Percentiles rank a stretch among this genome's conserved stretches.
Evolutionary conservation across 92 coral and sea anemone species (phyloP).

Genomic region (Siderastrea radians): DNA sequence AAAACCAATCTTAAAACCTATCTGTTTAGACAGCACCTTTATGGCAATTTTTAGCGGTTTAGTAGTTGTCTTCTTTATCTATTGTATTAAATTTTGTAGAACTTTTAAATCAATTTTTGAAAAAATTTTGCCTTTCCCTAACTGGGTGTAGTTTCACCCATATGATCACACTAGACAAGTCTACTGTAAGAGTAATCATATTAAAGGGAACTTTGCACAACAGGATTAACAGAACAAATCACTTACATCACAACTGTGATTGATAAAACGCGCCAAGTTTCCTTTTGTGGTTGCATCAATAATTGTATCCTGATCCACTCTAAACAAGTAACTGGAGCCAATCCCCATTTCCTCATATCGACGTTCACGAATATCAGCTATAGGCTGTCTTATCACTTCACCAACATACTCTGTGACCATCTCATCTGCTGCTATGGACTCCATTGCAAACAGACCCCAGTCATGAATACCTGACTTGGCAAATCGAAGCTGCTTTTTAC

Average conservation of each 20-base stretch:
- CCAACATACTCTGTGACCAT: conserved; percentile 99
- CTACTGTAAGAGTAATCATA: too few relatives aligned
- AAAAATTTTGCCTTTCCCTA: too few relatives aligned
- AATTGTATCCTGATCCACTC: conserved; percentile 97
- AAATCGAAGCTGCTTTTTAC: conserved; percentile 95
- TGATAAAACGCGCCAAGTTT: conserved; percentile 96
- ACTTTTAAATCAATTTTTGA: too few relatives aligned
- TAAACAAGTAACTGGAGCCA: conserved; percentile 96
- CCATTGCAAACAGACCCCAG: conserved; percentile 99
- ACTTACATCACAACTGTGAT: conserved; percentile 99
- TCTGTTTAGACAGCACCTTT: too few relatives aligned
- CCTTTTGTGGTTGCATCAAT: conserved; percentile 96
- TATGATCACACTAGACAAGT: too few relatives aligned
- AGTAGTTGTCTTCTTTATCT: too few relatives aligned
- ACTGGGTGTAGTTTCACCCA: too few relatives aligned
- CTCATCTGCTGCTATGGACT: conserved; percentile 98
- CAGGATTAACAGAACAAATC: background rate
- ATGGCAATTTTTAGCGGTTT: too few relatives aligned
- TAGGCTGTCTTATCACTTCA: conserved; percentile 94
- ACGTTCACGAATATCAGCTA: conserved; percentile 94
- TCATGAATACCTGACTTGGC: conserved; percentile 97
- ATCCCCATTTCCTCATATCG: conserved; percentile 94
- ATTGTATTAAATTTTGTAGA: too few relatives aligned
- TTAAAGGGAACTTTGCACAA: background rate
- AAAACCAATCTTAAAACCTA: too few relatives aligned